Evolutionary conservation across 2,113 vertebrate species (phyloP).

Genomic region (Aldabrachelys gigantea): DNA sequence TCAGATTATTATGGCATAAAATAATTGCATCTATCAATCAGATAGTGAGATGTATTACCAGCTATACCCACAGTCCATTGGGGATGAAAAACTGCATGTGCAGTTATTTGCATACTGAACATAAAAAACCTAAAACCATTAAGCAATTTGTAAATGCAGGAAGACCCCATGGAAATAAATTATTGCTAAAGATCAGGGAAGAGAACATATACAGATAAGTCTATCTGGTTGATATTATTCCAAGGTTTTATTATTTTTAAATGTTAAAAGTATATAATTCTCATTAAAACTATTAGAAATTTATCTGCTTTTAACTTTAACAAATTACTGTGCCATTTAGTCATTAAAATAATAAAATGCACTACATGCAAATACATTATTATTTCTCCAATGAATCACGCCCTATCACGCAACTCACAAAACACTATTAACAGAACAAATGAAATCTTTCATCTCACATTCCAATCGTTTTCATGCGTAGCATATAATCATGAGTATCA

Average conservation of each 20-base stretch:
- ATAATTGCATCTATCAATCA: neutral
- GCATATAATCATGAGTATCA: accelerated
- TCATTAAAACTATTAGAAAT: neutral
- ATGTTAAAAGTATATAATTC: neutral
- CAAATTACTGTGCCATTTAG: neutral
- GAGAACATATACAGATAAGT: neutral
- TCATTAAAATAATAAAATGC: neutral
- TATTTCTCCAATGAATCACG: neutral
- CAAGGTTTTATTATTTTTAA: neutral
- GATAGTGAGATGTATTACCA: slow-evolving; percentile 3
- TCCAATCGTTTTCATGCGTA: slow-evolving; percentile 20
- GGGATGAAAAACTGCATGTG: slow-evolving; percentile 45
- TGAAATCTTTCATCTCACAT: slow-evolving; percentile 16
- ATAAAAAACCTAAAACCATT: slow-evolving; percentile 10
- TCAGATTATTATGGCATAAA: neutral
- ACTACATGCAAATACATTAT: neutral
- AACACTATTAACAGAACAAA: neutral
- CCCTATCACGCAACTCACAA: neutral
- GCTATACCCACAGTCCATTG: slow-evolving; percentile 1
- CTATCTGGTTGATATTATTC: neutral
- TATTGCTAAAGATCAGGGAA: neutral
- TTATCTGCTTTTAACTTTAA: neutral
- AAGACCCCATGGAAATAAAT: slow-evolving; percentile 27
- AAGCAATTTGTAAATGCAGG: slow-evolving; percentile 25
- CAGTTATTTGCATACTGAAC: slow-evolving; percentile 9